These are phyloP conservation scores for Ophioderma brevispina DNA, from an alignment of 35 echinoderm and acorn worm species.

Conservation along the genomic window DNA sequence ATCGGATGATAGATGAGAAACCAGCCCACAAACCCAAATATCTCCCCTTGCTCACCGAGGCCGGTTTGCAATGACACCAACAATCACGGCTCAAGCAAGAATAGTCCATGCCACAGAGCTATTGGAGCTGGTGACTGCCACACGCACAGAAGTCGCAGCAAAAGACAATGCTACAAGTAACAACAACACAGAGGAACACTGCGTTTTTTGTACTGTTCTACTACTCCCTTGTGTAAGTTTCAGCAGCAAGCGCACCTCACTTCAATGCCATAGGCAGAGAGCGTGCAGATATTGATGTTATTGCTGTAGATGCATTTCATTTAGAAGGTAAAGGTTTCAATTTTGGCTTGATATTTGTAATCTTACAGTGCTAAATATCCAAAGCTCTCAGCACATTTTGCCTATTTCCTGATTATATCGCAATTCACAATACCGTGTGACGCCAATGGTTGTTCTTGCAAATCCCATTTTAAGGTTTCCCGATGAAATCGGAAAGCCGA, in stretches of 20 bases:
- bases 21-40: constrained; percentile 34
- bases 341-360: too few relatives aligned
- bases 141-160: neutral
- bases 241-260: constrained; percentile 60
- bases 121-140: constrained; percentile 18
- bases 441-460: too few relatives aligned
- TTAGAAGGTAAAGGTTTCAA: neutral
- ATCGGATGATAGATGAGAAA: neutral
- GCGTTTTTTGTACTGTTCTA: constrained; percentile 88
- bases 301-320: constrained; percentile 86
- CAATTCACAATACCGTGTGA: too few relatives aligned
- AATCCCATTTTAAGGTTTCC: too few relatives aligned
- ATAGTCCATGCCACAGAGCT: constrained; percentile 78
- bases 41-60: constrained; percentile 48
- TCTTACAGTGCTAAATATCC: too few relatives aligned
- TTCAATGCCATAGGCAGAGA: constrained; percentile 89
- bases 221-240: constrained; percentile 76
- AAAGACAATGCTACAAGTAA: constrained; percentile 27
- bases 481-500: too few relatives aligned
- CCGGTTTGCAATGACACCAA: constrained; percentile 4
- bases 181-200: constrained; percentile 40
- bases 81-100: constrained; percentile 15
- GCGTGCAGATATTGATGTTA: constrained; percentile 57
- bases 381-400: too few relatives aligned
- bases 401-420: too few relatives aligned